Conservation (phyloP, 2,113 vertebrate species). For the Sialia sialis region DNA sequence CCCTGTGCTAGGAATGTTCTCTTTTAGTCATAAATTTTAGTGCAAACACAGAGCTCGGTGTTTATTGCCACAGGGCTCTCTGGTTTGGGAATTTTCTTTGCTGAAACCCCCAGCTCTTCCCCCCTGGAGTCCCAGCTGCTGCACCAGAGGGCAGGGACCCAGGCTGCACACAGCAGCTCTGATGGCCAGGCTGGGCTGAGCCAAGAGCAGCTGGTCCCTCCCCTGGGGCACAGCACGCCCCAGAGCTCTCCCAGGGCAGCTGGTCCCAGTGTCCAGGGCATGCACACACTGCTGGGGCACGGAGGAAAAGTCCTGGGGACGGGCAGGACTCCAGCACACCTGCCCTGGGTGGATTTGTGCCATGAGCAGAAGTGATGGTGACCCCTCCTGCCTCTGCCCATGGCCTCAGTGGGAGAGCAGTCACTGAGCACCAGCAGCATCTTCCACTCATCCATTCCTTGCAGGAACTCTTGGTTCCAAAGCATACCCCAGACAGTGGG, state of each 20-base stretch:
- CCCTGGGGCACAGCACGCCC: not conserved
- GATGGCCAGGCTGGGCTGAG: not conserved
- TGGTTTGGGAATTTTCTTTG: not conserved
- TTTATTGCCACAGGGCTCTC: not conserved
- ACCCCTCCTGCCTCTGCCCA: not conserved
- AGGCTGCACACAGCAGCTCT: not conserved
- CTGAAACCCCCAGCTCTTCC: not conserved
- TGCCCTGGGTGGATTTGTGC: not conserved
- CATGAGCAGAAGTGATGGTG: rapidly evolving
- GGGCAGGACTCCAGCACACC: not conserved
- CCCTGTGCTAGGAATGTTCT: not conserved
- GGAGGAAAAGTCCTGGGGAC: rapidly evolving
- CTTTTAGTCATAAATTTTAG: not conserved
- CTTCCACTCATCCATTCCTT: not conserved
- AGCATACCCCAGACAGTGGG: not conserved
- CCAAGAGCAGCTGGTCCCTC: not conserved
- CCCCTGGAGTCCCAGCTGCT: not conserved
- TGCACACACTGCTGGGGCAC: rapidly evolving
- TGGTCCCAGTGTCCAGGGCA: not conserved
- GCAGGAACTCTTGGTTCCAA: not conserved
- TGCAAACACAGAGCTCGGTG: not conserved
- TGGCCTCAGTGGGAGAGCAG: not conserved
- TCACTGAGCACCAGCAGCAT: not conserved
- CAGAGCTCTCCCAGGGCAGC: not conserved
- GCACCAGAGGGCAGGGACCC: not conserved